Evolutionary conservation across 2,888 invertebrate genomes (phyloP), one percentile per base, ranked within the genome.

Genomic region (Sarcophaga carnaria): DNA sequence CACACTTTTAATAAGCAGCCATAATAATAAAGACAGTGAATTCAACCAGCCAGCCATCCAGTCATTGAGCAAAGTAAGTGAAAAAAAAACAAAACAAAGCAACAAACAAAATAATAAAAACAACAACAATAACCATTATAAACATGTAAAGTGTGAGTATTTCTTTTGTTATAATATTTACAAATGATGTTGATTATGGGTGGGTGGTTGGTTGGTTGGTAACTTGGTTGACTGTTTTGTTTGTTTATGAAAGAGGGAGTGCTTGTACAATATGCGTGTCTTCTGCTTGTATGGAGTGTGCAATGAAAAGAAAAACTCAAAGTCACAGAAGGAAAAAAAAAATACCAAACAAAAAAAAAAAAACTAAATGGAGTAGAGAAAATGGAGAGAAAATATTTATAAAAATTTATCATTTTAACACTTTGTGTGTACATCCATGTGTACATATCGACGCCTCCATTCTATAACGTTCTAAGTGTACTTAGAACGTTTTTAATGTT

Each of bases 1-100:
- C 82, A 77, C 66, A 76, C 82, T 76, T 76, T 60, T 49, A 81
- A 60, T 60, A 80, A 74, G 59, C 11, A 75, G 49, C 49, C 37
- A 37, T 37, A 74, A 62, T 20, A 45, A 45, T 14, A 25, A 20
- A 74, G 37, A 37, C 10, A 67, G 27, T 27, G 12, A 37, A 17
- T 37, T 37, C 37, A 10, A 37, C 37, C 37, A 37, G 37, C 17
- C 54, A 49, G 14, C 2, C 49, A 49, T 14, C 49, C 11, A 54
- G 54, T 17, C 17, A 54, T 54, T 17, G 54, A 17, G 54, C 17
- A 54, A 17, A 54, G 54, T 54, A 37, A 37, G 37, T 67, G 45
- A 67, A 54, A 49, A 22, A 22, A 22, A 54, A 14, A 17, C 14
- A 54, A 54, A 54, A 54, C 54, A 54, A 54, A 64, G 64, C 27